phyloP scores from a whole-genome alignment of 2,888 invertebrate genomes.

The Eupithecia centaureata region DNA sequence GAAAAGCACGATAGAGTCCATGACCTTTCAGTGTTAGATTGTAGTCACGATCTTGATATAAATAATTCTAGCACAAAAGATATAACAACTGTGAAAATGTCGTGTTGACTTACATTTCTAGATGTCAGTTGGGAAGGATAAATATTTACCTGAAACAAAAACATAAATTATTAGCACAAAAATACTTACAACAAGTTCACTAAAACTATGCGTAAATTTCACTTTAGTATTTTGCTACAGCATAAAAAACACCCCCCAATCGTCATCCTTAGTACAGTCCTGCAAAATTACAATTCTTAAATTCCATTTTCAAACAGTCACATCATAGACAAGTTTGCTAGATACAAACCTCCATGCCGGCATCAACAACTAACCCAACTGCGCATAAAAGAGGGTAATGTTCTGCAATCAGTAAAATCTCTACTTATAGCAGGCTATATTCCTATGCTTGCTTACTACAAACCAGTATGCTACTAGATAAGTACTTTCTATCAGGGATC shows the following conservation, averaged over 20 bases:
- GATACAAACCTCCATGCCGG: neutral
- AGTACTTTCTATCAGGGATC: slow-evolving; percentile 25
- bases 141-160: slow-evolving; percentile 39
- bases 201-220: neutral
- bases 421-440: neutral
- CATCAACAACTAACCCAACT: slow-evolving; percentile 6
- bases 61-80: slow-evolving; percentile 9
- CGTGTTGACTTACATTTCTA: slow-evolving; percentile 13
- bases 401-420: slow-evolving; percentile 20
- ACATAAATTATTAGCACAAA: neutral
- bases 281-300: slow-evolving; percentile 14
- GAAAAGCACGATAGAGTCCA: slow-evolving; percentile 38
- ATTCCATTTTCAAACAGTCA: slow-evolving; percentile 9
- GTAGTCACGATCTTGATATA: slow-evolving; percentile 37
- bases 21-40: slow-evolving; percentile 39
- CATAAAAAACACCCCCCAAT: neutral
- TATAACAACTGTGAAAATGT: slow-evolving; percentile 8
- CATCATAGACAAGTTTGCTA: slow-evolving; percentile 7
- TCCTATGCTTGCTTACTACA: slow-evolving; percentile 2
- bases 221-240: neutral
- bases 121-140: neutral
- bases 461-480: slow-evolving; percentile 6
- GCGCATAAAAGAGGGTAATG: slow-evolving; percentile 9
- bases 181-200: neutral
- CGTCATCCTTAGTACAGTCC: slow-evolving; percentile 13